These are phyloP conservation scores for Cancer borealis DNA, from an alignment of 2,888 invertebrate genomes.

Conservation along the genomic window DNA sequence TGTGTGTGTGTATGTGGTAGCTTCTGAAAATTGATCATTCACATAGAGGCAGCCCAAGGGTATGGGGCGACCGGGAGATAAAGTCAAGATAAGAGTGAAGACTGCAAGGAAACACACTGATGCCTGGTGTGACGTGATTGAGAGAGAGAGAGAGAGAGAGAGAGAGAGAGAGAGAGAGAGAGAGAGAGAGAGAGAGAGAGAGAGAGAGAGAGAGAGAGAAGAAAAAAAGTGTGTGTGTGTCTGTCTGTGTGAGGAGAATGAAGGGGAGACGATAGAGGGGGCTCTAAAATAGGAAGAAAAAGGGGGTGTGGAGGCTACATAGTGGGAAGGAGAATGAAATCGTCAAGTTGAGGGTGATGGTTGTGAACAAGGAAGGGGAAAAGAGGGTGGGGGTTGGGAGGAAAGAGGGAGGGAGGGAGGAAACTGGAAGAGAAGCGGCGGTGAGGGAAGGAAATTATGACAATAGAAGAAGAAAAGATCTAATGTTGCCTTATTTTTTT, in stretches of 20 bases:
- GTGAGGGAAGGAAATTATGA: background rate
- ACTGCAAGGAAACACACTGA: background rate
- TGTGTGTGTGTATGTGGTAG: background rate
- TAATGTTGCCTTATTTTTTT: background rate
- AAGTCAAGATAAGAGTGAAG: slow-evolving; percentile 1
- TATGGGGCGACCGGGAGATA: background rate
- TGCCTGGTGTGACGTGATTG: background rate
- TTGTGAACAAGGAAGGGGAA: background rate
- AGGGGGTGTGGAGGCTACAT: background rate
- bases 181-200: background rate
- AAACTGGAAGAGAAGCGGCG: background rate
- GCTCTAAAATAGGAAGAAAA: background rate
- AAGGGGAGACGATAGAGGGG: background rate
- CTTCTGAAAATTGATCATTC: background rate
- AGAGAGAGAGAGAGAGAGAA: background rate
- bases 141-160: background rate
- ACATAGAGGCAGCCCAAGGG: background rate
- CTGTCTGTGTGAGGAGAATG: background rate
- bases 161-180: background rate
- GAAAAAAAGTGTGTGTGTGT: background rate
- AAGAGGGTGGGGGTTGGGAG: background rate
- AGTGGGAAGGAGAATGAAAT: background rate
- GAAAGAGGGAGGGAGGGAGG: background rate
- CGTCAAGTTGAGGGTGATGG: background rate
- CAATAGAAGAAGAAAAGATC: background rate